These are phyloP conservation scores for Zingel zingel DNA, from an alignment of 2,113 vertebrate species.

Conservation along the genomic window DNA sequence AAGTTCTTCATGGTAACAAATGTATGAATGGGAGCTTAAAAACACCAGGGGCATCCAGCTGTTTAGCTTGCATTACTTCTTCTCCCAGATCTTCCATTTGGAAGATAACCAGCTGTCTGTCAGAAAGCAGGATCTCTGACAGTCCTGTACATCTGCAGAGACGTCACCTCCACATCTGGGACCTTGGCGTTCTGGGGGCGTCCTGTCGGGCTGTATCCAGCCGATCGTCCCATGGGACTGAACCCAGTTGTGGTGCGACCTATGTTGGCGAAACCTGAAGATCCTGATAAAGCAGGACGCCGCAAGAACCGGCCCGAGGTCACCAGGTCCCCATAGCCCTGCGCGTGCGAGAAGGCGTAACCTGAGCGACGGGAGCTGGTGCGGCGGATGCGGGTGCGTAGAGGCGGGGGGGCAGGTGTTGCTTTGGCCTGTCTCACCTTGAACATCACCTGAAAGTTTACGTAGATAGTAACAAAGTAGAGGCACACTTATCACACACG, in stretches of 20 bases:
- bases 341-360: constrained; percentile 95
- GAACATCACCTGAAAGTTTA: constrained; percentile 83
- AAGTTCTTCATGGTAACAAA: constrained; percentile 1
- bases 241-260: constrained; percentile 74
- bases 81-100: neutral
- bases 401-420: constrained; percentile 72
- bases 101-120: neutral
- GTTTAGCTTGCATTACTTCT: neutral
- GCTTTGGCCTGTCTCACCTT: constrained; percentile 87
- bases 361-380: constrained; percentile 89
- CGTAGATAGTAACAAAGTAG: neutral
- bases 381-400: constrained; percentile 78
- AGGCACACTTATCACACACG: neutral
- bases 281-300: constrained; percentile 52
- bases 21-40: neutral
- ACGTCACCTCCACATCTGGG: constrained; percentile 74
- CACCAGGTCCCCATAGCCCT: constrained; percentile 94
- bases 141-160: constrained; percentile 83
- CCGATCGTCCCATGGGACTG: constrained; percentile 82
- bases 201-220: constrained; percentile 83
- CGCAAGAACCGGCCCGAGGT: constrained; percentile 90
- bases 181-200: constrained; percentile 72
- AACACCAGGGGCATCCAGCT: neutral
- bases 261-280: constrained; percentile 59
- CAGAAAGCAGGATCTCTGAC: constrained; percentile 55